Percentiles rank a stretch among this genome's conserved stretches.
phyloP scores from a whole-genome alignment of 1,140 invertebrate species.

The Zaprionus tsacasi region DNA sequence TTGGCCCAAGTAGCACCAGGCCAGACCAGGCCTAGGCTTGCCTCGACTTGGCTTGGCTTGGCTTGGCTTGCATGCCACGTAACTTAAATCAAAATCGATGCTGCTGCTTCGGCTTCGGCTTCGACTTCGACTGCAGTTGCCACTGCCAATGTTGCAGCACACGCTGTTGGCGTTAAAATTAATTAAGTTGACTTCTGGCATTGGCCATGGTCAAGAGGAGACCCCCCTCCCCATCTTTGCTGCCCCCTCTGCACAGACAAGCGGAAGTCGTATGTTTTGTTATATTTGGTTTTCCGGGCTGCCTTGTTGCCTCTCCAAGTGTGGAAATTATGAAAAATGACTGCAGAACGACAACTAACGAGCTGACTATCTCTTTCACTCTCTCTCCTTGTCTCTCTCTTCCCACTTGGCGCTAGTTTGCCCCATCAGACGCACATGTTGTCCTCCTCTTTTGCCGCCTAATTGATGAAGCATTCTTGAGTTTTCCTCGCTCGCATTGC shows the following conservation, averaged over 20 bases:
- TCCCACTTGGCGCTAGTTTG: constrained; percentile 45
- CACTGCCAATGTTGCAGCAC: constrained; percentile 6
- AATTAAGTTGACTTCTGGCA: constrained; percentile 83
- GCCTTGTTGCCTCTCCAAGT: constrained; percentile 30
- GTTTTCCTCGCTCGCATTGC: constrained; percentile 13
- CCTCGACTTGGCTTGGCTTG: constrained; percentile 7
- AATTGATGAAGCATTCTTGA: constrained; percentile 63
- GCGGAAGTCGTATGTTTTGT: constrained; percentile 78
- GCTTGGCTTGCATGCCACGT: constrained; percentile 50
- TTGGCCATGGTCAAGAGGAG: constrained; percentile 50
- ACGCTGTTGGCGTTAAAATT: constrained; percentile 70
- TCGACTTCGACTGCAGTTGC: neutral
- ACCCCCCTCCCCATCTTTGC: neutral
- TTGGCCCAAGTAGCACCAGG: neutral
- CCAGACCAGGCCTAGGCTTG: neutral
- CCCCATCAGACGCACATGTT: constrained; percentile 69
- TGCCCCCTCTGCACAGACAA: constrained; percentile 23
- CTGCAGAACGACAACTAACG: constrained; percentile 51
- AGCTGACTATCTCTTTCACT: constrained; percentile 9
- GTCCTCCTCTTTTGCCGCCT: constrained; percentile 20
- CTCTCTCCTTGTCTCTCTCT: neutral
- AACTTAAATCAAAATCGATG: constrained; percentile 62
- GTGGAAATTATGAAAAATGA: constrained; percentile 80
- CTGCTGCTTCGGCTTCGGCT: constrained; percentile 32
- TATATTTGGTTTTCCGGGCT: constrained; percentile 65